Evolutionary conservation across 53 echinoderm and acorn worm genomes (phyloP).

Genomic region (Zoroaster sp.): DNA sequence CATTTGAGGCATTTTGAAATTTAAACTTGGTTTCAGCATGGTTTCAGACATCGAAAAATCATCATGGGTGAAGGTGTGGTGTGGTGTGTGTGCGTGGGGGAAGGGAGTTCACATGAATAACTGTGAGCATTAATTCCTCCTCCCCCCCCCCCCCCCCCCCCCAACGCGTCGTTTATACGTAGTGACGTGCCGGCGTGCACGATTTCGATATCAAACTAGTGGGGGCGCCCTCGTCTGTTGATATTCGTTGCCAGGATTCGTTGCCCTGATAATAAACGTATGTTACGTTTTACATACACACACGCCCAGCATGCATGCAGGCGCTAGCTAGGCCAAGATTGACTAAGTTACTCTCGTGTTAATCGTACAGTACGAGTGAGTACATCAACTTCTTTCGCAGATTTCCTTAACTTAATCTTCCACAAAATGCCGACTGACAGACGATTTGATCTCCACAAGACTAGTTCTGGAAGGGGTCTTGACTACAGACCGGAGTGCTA

Average conservation of each 20-base stretch:
- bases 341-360: too few relatives aligned
- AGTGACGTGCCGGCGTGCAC: too few relatives aligned
- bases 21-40: too few relatives aligned
- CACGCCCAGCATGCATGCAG: not conserved
- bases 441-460: slow-evolving; percentile 92
- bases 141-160: too few relatives aligned
- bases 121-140: too few relatives aligned
- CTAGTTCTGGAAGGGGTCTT: slow-evolving; percentile 88
- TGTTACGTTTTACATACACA: not conserved
- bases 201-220: too few relatives aligned
- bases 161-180: too few relatives aligned
- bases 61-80: too few relatives aligned
- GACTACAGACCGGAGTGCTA: slow-evolving; percentile 92
- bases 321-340: not conserved
- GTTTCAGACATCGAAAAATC: too few relatives aligned
- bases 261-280: not conserved
- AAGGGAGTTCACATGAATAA: too few relatives aligned
- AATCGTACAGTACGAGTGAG: not conserved
- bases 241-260: slow-evolving; percentile 3
- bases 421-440: slow-evolving; percentile 45
- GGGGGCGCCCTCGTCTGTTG: slow-evolving; percentile 16
- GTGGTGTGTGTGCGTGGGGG: too few relatives aligned
- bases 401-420: not conserved
- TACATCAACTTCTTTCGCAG: not conserved
- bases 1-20: too few relatives aligned